Conservation (phyloP, 2,113 vertebrate genomes). For the Penelope pileata region DNA sequence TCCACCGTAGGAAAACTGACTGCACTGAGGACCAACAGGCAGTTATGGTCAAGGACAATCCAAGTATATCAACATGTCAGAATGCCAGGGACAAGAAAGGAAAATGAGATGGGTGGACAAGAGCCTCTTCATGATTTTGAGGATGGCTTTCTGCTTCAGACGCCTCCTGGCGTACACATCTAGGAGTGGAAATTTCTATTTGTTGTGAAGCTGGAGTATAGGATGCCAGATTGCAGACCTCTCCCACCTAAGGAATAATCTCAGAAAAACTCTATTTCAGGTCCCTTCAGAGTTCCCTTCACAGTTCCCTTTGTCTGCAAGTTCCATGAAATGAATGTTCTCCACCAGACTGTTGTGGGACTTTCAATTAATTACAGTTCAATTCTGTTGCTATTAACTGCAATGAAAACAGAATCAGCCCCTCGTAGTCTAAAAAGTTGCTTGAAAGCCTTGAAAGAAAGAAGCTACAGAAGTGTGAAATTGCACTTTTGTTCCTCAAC, state of each 20-base stretch:
- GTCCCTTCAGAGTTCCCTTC: background rate
- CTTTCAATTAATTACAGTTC: slow-evolving; percentile 10
- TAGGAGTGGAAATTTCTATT: background rate
- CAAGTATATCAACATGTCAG: background rate
- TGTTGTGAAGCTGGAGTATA: background rate
- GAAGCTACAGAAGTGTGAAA: slow-evolving; percentile 2
- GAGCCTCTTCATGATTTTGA: background rate
- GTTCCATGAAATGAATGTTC: background rate
- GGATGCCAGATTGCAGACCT: background rate
- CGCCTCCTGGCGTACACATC: background rate
- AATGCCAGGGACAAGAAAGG: background rate
- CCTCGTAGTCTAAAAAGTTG: background rate
- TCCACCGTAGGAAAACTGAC: background rate
- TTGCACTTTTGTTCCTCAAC: background rate
- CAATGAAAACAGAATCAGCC: background rate
- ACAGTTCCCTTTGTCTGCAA: background rate
- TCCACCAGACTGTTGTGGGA: background rate
- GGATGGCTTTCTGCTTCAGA: background rate
- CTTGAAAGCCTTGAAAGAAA: slow-evolving; percentile 19
- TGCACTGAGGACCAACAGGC: background rate
- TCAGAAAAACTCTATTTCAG: background rate
- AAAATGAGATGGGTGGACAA: background rate
- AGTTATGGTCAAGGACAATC: background rate
- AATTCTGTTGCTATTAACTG: slow-evolving; percentile 15
- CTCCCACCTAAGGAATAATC: background rate